A percentile compares a stretch with the other conserved stretches of the same genome.
These are phyloP conservation scores for Micromussa lordhowensis DNA, from an alignment of 92 coral and sea anemone species.

Conservation along the genomic window DNA sequence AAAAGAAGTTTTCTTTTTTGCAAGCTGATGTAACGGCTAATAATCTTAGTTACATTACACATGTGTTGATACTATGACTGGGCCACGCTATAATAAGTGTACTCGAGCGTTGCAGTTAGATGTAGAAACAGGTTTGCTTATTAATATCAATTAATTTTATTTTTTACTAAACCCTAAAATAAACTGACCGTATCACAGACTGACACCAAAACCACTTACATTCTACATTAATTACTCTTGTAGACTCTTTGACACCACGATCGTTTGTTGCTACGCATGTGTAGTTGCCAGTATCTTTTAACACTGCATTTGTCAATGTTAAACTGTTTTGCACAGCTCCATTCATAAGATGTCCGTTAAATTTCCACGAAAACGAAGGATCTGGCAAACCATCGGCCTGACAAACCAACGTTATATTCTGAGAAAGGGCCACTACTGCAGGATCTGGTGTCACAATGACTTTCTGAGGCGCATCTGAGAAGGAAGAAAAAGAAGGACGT, in stretches of 20 bases:
- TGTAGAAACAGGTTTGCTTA: too few relatives aligned
- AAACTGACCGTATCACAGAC: background rate
- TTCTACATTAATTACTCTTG: conserved; percentile 37
- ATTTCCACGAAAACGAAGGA: conserved; percentile 65
- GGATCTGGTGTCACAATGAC: conserved; percentile 36
- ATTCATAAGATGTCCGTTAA: conserved; percentile 38
- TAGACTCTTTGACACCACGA: conserved; percentile 43
- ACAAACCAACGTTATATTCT: conserved; percentile 55
- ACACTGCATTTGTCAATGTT: background rate
- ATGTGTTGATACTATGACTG: too few relatives aligned
- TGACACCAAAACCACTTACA: conserved; percentile 49
- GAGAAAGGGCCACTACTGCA: background rate
- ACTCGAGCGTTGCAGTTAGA: too few relatives aligned
- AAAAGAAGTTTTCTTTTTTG: too few relatives aligned
- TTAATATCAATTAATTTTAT: too few relatives aligned
- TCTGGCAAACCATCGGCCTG: conserved; percentile 73
- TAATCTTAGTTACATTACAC: too few relatives aligned
- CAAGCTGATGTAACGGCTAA: too few relatives aligned
- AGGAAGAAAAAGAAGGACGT: background rate
- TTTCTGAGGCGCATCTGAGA: conserved; percentile 66
- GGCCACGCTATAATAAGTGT: too few relatives aligned
- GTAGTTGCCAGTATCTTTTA: conserved; percentile 67
- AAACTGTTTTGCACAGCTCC: background rate
- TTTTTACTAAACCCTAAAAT: too few relatives aligned
- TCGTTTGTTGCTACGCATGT: conserved; percentile 74